Conservation (phyloP, 2,797 vertebrate species). For the Takifugu ocellatus region DNA sequence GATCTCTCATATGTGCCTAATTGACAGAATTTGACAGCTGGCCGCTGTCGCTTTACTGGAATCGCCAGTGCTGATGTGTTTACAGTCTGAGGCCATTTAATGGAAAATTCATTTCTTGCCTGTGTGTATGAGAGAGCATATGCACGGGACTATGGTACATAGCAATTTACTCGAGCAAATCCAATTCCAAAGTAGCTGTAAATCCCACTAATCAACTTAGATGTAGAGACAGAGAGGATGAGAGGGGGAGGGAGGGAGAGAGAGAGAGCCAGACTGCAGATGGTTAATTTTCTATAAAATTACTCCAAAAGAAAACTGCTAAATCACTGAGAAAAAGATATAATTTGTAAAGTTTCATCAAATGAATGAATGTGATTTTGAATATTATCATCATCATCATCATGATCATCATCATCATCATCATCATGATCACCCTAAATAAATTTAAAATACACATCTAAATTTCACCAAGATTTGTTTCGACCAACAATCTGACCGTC, state of each 20-base stretch:
- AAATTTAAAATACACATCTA: too few relatives aligned
- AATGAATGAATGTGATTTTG: too few relatives aligned
- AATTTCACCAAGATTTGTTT: too few relatives aligned
- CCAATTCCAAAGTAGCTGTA: conserved; percentile 51
- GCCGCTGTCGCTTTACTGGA: conserved; percentile 30
- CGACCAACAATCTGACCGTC: too few relatives aligned
- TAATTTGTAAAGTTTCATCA: too few relatives aligned
- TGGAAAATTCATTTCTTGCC: conserved; percentile 5
- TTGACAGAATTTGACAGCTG: conserved; percentile 26
- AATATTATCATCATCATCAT: too few relatives aligned
- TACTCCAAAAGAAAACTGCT: too few relatives aligned
- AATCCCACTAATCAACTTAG: conserved; percentile 62
- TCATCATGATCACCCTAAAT: too few relatives aligned
- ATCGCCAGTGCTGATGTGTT: conserved; percentile 6
- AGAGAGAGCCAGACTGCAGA: not conserved
- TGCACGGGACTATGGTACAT: not conserved
- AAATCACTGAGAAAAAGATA: too few relatives aligned
- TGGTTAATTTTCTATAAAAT: not conserved
- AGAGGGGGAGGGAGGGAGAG: not conserved
- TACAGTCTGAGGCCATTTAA: conserved; percentile 9
- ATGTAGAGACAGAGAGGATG: not conserved
- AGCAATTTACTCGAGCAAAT: conserved; percentile 42
- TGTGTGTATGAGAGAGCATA: conserved; percentile 5
- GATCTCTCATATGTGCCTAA: conserved; percentile 45
- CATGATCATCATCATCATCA: too few relatives aligned